phyloP scores from a whole-genome alignment of 2,888 invertebrate genomes.

The Theodoxus fluviatilis region DNA sequence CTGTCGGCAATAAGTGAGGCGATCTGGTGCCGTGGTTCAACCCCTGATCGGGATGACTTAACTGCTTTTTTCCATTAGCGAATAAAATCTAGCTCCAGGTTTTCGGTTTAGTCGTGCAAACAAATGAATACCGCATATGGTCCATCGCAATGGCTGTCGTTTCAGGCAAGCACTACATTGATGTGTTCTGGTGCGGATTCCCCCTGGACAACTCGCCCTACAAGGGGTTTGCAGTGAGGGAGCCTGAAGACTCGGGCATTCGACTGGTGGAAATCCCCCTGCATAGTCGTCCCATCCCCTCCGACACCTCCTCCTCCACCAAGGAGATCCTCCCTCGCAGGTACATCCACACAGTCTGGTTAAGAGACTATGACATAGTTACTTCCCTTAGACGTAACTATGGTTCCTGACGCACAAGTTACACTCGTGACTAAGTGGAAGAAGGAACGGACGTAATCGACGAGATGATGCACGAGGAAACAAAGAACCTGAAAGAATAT shows the following conservation, averaged over 20 bases:
- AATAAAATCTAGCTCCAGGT: neutral
- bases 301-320: neutral
- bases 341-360: too few relatives aligned
- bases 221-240: constrained; percentile 43
- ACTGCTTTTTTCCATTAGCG: too few relatives aligned
- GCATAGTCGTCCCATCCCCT: neutral
- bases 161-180: constrained; percentile 51
- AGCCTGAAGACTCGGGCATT: constrained; percentile 28
- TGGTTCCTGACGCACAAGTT: too few relatives aligned
- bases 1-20: too few relatives aligned
- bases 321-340: constrained; percentile 17
- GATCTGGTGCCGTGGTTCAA: too few relatives aligned
- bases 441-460: too few relatives aligned
- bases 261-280: constrained; percentile 24
- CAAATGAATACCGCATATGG: neutral
- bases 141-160: neutral
- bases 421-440: too few relatives aligned
- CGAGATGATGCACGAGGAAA: too few relatives aligned
- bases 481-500: too few relatives aligned
- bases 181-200: constrained; percentile 49
- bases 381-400: too few relatives aligned
- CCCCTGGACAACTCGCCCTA: constrained; percentile 46
- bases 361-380: too few relatives aligned
- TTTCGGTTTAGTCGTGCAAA: neutral
- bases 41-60: too few relatives aligned